These are phyloP conservation scores for Sarotherodon lohbergeri DNA, from an alignment of 2,113 vertebrate species.

Conservation along the genomic window DNA sequence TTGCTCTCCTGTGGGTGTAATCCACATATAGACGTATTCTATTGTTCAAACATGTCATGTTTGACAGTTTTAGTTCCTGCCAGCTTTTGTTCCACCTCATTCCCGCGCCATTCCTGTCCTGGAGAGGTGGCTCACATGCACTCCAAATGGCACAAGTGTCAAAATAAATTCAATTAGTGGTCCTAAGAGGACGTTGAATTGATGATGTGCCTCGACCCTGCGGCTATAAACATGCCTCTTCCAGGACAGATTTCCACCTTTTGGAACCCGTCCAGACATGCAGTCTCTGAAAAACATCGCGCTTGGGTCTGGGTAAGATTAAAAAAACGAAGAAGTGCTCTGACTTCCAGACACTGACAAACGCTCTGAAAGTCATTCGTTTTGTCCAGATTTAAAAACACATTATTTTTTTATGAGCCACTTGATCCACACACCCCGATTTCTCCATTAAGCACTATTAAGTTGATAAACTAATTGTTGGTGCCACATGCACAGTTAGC, in stretches of 20 bases:
- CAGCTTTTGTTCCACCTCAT: background rate
- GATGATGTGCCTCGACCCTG: background rate
- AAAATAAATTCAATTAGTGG: background rate
- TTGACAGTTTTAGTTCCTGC: background rate
- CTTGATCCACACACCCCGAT: background rate
- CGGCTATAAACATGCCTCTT: background rate
- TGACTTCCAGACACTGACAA: background rate
- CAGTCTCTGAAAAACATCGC: background rate
- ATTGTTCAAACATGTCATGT: background rate
- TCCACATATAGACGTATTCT: background rate
- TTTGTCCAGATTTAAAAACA: background rate
- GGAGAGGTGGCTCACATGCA: background rate
- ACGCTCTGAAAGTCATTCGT: background rate
- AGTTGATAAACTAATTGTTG: background rate
- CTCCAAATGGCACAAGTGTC: background rate
- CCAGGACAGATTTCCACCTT: background rate
- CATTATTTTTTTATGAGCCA: background rate
- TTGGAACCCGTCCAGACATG: background rate
- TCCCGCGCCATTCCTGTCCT: accelerated
- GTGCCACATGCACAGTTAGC: background rate
- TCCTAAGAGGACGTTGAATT: background rate
- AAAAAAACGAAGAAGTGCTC: background rate
- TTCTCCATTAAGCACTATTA: background rate
- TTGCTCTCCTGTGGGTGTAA: background rate
- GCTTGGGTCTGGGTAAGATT: background rate